These are phyloP conservation scores for Noctilio leporinus DNA, from an alignment of 2,113 vertebrate genomes.

Conservation along the genomic window DNA sequence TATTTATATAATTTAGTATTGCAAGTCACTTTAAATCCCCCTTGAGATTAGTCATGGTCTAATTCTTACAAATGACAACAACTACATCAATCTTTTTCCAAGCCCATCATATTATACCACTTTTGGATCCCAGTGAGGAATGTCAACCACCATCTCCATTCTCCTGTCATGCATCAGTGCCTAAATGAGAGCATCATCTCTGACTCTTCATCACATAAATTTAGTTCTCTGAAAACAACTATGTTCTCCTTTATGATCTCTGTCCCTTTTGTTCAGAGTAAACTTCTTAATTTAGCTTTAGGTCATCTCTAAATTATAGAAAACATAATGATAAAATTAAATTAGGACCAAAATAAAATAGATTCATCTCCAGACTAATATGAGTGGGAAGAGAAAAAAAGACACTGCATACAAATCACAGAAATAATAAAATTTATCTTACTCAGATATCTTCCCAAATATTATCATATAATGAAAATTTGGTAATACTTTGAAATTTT, in stretches of 20 bases:
- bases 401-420: neutral
- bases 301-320: neutral
- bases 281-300: neutral
- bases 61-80: neutral
- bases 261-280: neutral
- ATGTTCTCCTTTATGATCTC: neutral
- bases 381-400: neutral
- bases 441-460: neutral
- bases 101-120: neutral
- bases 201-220: accelerated
- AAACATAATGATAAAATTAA: neutral
- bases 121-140: neutral
- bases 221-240: neutral
- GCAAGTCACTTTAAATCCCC: neutral
- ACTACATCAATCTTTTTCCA: neutral
- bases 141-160: neutral
- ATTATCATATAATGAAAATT: neutral
- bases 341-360: neutral
- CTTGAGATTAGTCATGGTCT: neutral
- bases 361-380: neutral
- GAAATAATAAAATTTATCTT: neutral
- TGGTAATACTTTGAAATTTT: neutral
- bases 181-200: neutral
- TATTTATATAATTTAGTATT: neutral
- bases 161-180: accelerated